Percentiles rank a stretch among this genome's conserved stretches.
Conservation (phyloP, 2,113 vertebrate genomes). For the Cyprinus carpio region DNA sequence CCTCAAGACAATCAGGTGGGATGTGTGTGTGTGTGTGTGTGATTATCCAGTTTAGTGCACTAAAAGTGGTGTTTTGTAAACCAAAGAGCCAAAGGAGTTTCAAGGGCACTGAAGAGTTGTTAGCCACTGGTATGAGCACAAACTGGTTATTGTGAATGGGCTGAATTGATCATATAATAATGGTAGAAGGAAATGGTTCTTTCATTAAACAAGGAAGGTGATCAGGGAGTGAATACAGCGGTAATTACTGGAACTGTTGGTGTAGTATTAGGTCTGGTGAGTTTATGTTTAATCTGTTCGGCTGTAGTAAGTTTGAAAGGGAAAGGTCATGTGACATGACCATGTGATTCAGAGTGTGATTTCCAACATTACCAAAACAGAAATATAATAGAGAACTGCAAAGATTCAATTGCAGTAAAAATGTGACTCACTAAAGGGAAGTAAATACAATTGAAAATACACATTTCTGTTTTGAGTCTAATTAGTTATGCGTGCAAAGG, state of each 20-base stretch:
- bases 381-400: not conserved
- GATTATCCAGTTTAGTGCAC: not conserved
- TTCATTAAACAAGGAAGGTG: not conserved
- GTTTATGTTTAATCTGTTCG: slow-evolving; percentile 25
- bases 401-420: not conserved
- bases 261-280: slow-evolving; percentile 10
- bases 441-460: not conserved
- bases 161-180: not conserved
- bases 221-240: not conserved
- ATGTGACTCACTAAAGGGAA: not conserved
- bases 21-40: not conserved
- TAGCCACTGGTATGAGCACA: not conserved
- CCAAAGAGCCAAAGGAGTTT: not conserved
- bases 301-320: slow-evolving; percentile 61
- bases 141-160: not conserved
- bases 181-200: not conserved
- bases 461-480: not conserved
- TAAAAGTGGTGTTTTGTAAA: not conserved
- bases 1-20: slow-evolving; percentile 40
- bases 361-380: not conserved
- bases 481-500: not conserved
- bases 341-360: not conserved
- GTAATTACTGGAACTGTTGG: not conserved
- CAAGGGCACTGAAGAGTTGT: slow-evolving; percentile 8
- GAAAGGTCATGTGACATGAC: slow-evolving; percentile 61